phyloP scores from a whole-genome alignment of 2,113 vertebrate species.

The Platichthys flesus region DNA sequence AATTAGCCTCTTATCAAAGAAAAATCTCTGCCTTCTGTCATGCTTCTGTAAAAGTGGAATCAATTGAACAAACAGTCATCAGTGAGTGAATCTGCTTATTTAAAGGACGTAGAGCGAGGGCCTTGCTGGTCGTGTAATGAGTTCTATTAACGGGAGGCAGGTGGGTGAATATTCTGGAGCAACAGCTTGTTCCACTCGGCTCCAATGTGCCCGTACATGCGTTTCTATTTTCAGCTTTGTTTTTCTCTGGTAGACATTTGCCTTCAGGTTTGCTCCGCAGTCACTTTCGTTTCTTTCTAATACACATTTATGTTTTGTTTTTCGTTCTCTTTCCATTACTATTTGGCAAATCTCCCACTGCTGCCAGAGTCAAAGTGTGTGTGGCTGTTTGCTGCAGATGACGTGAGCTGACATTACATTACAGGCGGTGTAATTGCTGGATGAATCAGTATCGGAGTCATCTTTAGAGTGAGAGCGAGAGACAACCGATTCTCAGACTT shows the following conservation, averaged over 20 bases:
- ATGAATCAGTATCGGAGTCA: slow-evolving; percentile 16
- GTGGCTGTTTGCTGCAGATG: slow-evolving; percentile 22
- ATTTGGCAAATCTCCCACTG: slow-evolving; percentile 8
- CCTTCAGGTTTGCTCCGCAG: background rate
- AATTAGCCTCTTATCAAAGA: slow-evolving; percentile 68
- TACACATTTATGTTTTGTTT: slow-evolving; percentile 11
- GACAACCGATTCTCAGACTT: slow-evolving; percentile 52
- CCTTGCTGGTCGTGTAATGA: slow-evolving; percentile 2
- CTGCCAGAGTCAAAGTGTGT: background rate
- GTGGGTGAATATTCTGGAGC: slow-evolving; percentile 3
- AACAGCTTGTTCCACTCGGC: slow-evolving; percentile 4
- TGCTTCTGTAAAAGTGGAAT: slow-evolving; percentile 44
- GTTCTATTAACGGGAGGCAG: background rate
- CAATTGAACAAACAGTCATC: slow-evolving; percentile 20
- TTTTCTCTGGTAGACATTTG: slow-evolving; percentile 8
- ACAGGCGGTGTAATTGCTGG: slow-evolving; percentile 11
- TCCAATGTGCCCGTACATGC: background rate
- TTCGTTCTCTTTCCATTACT: slow-evolving; percentile 6
- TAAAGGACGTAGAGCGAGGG: background rate
- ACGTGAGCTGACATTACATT: slow-evolving; percentile 29
- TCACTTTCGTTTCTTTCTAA: background rate
- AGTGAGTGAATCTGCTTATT: slow-evolving; percentile 4
- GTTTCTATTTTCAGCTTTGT: slow-evolving; percentile 20
- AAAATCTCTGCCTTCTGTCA: slow-evolving; percentile 41
- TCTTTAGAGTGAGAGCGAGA: slow-evolving; percentile 30